Evolutionary conservation across 2,888 invertebrate genomes (phyloP), one percentile per base, ranked within the genome.

Genomic region (Drosophila atripex): DNA sequence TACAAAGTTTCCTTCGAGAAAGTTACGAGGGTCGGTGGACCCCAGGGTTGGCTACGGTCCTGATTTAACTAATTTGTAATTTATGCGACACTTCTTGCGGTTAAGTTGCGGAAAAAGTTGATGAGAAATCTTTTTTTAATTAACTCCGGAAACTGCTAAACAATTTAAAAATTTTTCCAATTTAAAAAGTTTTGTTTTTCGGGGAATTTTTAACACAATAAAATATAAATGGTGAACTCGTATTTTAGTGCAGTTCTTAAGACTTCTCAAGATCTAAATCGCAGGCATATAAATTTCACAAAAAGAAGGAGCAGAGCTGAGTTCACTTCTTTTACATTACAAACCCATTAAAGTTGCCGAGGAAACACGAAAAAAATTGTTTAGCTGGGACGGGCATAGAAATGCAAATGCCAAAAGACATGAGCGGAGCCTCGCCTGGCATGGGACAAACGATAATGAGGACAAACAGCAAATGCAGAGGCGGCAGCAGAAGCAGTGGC

Each of bases 401-500:
- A 86, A 78, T 78, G 76, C 56, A 77, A 76, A 80, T 80, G 88
- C 76, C 79, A 82, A 82, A 85, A 78, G 86, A 80, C 88, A 78
- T 73, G 88, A 68, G 76, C 4, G 30, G 54, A 69, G 73, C 77
- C 43, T 43, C 21, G 43, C 21, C 18, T 21, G 43, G 43, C 35
- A 71, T 66, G 75, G 77, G 75, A 74, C 87, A 77, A 87, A 87
- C 74, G 84, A 84, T 84, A 84, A 84, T 84, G 88, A 84, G 84
- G 88, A 85, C 84, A 84, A 70, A 84, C 65, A 61, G 70, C 75
- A 79, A 60, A 65, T 73, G 63, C 74, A 79, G 61, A 65, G 75
- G 63, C 72, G 78, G 41, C 61, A 79, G 57, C 51, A 72, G 32
- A 9, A 8, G 38, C 14, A 38, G 16, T 7, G 57, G 68, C 75